phyloP scores from a whole-genome alignment of 2,888 invertebrate species.

The Sialis lutaria region DNA sequence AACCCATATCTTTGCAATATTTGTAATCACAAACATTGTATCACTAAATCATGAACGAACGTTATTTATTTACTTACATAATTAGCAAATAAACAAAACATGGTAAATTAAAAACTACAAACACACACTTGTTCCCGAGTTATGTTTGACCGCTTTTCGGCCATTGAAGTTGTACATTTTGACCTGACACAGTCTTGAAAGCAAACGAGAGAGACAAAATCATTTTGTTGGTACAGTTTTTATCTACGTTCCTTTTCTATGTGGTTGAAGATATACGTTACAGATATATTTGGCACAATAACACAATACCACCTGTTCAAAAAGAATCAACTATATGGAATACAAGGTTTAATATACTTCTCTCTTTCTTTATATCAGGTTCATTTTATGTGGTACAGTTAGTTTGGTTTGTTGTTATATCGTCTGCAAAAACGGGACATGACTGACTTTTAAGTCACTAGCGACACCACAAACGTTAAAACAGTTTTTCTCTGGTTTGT shows the following conservation, averaged over 20 bases:
- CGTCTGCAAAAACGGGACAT: background rate
- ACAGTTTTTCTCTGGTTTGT: background rate
- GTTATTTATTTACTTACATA: background rate
- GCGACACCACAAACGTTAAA: background rate
- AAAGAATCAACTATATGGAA: no score
- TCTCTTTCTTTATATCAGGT: background rate
- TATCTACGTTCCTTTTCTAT: no score
- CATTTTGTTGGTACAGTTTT: no score
- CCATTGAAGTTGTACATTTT: conserved; percentile 23
- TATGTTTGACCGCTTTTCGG: conserved; percentile 28
- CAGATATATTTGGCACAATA: no score
- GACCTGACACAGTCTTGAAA: conserved; percentile 18
- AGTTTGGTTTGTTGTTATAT: background rate
- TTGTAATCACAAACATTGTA: background rate
- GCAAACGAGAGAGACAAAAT: no score
- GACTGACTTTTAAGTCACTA: background rate
- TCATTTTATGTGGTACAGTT: background rate
- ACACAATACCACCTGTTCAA: no score
- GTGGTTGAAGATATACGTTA: no score
- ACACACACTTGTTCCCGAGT: conserved; percentile 4
- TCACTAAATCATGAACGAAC: background rate
- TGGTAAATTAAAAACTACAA: background rate
- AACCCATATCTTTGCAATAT: background rate
- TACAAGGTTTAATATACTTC: background rate
- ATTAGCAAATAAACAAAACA: background rate